phyloP scores from a whole-genome alignment of 2,113 vertebrate genomes.

The Mustela lutreola region DNA sequence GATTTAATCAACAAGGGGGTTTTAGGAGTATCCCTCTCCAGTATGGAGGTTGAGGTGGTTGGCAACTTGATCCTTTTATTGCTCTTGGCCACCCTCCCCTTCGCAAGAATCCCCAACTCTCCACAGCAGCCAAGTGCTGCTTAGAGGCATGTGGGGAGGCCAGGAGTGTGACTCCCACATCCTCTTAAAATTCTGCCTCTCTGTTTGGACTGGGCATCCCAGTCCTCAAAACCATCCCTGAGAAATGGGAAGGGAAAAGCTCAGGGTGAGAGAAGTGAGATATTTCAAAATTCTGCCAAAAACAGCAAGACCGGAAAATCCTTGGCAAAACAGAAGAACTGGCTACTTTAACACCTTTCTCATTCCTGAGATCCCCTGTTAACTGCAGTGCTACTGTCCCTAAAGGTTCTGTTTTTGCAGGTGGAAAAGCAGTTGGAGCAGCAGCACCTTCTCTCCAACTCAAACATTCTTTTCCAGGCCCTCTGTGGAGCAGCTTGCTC shows the following conservation, averaged over 20 bases:
- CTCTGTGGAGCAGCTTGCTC: constrained; percentile 38
- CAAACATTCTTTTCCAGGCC: constrained; percentile 74
- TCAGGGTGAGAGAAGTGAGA: constrained; percentile 77
- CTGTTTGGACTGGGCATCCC: constrained; percentile 59
- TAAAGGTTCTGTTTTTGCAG: constrained; percentile 75
- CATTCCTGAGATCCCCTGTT: constrained; percentile 47
- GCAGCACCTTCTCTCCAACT: constrained; percentile 54
- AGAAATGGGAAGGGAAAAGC: constrained; percentile 66
- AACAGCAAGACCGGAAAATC: constrained; percentile 77
- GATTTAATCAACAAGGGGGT: neutral
- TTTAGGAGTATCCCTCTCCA: neutral
- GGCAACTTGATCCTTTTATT: constrained; percentile 53
- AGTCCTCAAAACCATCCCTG: constrained; percentile 48
- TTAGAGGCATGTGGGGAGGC: neutral
- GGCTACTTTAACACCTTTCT: constrained; percentile 76
- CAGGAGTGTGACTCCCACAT: constrained; percentile 55
- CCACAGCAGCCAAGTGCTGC: neutral
- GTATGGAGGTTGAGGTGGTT: neutral
- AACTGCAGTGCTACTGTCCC: constrained; percentile 48
- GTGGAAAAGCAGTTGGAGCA: constrained; percentile 66
- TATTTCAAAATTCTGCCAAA: constrained; percentile 78
- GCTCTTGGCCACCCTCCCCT: neutral
- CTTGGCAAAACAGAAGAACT: constrained; percentile 75
- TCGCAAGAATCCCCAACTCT: neutral
- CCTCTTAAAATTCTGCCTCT: constrained; percentile 70